Base-by-base conservation (phyloP, 2,888 invertebrate species). In the Agrotis segetum region DNA sequence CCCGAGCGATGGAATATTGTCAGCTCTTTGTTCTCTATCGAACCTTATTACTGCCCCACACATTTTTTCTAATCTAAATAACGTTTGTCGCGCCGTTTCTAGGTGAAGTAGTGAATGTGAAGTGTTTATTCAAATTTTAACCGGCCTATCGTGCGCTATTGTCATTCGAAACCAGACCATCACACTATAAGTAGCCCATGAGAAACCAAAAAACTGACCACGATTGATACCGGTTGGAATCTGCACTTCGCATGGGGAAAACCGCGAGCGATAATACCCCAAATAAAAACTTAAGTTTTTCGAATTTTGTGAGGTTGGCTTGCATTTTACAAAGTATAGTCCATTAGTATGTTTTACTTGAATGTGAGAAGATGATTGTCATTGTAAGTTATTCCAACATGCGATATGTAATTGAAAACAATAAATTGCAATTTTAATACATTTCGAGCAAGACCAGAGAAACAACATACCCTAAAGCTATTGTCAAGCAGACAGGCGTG, bases 371-470 rank as follows among this genome's bases (percentile, higher is more conserved):
- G 61, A 56, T 67, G 67, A 73, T 67, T 71, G 60, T 80, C 63
- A 66, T 47, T 58, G 69, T 55, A 62, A 60, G 68, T 63, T 61
- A 47, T 80, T 67, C 47, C 58, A 71, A 66, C 56, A 65, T 52
- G 52, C 29, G 40, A 49, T 53, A 52, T 55, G 73, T 71, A 74
- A 81, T 83, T 77, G 73, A 67, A 80, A 80, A 74, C 69, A 80
- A 71, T 81, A 82, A 83, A 77, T 71, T 70, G 40, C 44, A 44
- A 62, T 74, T 71, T 69, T 81, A 71, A 69, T 74, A 61, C 50
- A 49, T 74, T 62, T 67, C 61, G 71, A 63, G 65, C 17, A 52
- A 29, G 46, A 69, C 56, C 62, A 50, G 55, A 67, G 78, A 69
- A 77, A 77, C 74, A 79, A 79, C 71, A 74, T 80, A 76, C 81